A percentile compares a stretch with the other conserved stretches of the same genome.
Evolutionary conservation across 2,888 invertebrate species (phyloP).

Genomic region (Eumacrocentrus americanus): DNA sequence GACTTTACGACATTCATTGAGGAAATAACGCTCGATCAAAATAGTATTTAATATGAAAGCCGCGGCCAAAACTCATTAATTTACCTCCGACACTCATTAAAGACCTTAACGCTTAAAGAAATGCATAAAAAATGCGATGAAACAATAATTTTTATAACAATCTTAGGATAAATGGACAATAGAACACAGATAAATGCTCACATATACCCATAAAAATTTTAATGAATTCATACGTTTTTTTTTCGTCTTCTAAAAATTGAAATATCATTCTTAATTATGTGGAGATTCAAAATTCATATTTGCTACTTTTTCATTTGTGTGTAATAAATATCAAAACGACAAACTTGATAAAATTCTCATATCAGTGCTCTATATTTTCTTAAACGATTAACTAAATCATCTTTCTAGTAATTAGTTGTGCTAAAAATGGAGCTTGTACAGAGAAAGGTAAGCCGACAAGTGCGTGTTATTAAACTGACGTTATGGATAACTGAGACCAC

Average conservation of each 20-base stretch:
- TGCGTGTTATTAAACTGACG: too few species aligned
- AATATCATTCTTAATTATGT: too few species aligned
- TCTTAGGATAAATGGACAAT: slow-evolving; percentile 28
- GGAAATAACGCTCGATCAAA: neutral
- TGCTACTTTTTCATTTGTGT: too few species aligned
- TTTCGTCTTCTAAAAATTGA: neutral
- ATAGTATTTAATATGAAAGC: slow-evolving; percentile 6
- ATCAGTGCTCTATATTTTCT: slow-evolving; percentile 1
- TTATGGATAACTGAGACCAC: too few species aligned
- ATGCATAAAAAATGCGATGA: slow-evolving; percentile 32
- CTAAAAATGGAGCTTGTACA: slow-evolving; percentile 20
- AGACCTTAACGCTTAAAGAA: slow-evolving; percentile 25
- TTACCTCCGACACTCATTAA: neutral
- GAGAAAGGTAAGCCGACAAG: slow-evolving; percentile 2
- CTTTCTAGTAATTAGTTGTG: slow-evolving; percentile 21
- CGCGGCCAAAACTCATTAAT: neutral
- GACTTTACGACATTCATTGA: neutral
- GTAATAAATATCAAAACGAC: too few species aligned
- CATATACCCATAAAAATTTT: slow-evolving; percentile 5
- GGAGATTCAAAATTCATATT: neutral
- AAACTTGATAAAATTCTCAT: too few species aligned
- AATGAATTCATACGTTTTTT: neutral
- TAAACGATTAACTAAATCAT: slow-evolving; percentile 22
- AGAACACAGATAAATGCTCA: slow-evolving; percentile 27
- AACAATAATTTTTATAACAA: too few species aligned